phyloP scores from a whole-genome alignment of 2,888 invertebrate genomes.

The Mythimna albipuncta region DNA sequence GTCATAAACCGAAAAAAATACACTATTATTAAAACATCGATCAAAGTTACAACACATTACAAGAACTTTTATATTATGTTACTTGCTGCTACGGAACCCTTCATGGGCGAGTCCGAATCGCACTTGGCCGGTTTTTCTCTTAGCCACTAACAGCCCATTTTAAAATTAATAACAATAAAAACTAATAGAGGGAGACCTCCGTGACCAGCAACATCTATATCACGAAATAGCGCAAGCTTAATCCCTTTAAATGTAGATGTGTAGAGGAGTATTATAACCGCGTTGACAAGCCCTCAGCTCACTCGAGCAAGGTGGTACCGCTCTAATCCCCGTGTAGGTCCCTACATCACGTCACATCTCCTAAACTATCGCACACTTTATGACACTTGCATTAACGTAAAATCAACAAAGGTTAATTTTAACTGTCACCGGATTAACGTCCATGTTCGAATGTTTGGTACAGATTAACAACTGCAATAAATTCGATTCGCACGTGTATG shows the following conservation, averaged over 20 bases:
- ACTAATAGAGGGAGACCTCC: neutral
- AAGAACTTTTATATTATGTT: too few relatives aligned
- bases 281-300: conserved; percentile 85
- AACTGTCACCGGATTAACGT: conserved; percentile 83
- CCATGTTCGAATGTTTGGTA: conserved; percentile 67
- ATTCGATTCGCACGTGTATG: conserved; percentile 60
- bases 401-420: conserved; percentile 84
- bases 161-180: conserved; percentile 2
- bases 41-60: too few relatives aligned
- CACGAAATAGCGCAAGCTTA: conserved; percentile 72
- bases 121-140: too few relatives aligned
- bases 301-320: conserved; percentile 81
- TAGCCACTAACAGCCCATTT: neutral
- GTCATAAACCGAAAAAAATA: too few relatives aligned
- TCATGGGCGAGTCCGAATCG: too few relatives aligned
- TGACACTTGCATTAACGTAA: conserved; percentile 76
- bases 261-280: conserved; percentile 77
- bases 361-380: conserved; percentile 73
- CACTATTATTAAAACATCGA: too few relatives aligned
- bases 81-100: too few relatives aligned
- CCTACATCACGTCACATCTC: conserved; percentile 79
- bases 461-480: conserved; percentile 63
- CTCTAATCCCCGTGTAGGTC: conserved; percentile 80
- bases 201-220: conserved; percentile 48
- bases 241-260: conserved; percentile 83